A percentile compares a stretch with the other conserved stretches of the same genome.
Conservation (phyloP, 2,113 vertebrate genomes). For the Mus spicilegus region DNA sequence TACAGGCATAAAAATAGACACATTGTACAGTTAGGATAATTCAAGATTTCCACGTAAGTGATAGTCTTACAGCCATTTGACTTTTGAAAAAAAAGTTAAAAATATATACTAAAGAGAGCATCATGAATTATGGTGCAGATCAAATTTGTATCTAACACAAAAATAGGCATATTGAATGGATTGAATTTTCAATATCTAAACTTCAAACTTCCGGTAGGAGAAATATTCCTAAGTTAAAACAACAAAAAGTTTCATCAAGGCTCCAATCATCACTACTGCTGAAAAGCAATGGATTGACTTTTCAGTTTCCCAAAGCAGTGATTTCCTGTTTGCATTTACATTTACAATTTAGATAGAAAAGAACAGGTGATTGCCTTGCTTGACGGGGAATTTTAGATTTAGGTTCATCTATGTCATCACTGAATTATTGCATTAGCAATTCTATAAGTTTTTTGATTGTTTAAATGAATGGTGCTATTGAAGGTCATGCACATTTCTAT, state of each 20-base stretch:
- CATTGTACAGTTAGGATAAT: neutral
- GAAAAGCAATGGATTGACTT: neutral
- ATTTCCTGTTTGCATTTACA: neutral
- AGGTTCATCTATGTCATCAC: neutral
- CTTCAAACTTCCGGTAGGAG: no score
- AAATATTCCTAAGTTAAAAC: no score
- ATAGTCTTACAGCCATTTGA: neutral
- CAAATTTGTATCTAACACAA: neutral
- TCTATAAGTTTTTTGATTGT: constrained; percentile 38
- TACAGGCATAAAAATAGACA: neutral
- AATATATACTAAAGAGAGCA: neutral
- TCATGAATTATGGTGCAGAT: neutral
- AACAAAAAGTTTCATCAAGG: no score
- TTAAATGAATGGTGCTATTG: neutral
- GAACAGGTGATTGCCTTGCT: neutral
- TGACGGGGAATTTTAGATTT: neutral
- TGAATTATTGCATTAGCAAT: neutral
- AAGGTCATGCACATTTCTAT: neutral
- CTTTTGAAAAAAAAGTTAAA: neutral
- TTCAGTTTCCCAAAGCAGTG: neutral
- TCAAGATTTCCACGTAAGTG: neutral
- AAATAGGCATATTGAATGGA: neutral
- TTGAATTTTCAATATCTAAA: no score
- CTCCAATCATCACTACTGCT: no score
- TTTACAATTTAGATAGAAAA: neutral